A percentile compares a stretch with the other conserved stretches of the same genome.
phyloP scores from a whole-genome alignment of 2,113 vertebrate species.

The Ciconia stormi region DNA sequence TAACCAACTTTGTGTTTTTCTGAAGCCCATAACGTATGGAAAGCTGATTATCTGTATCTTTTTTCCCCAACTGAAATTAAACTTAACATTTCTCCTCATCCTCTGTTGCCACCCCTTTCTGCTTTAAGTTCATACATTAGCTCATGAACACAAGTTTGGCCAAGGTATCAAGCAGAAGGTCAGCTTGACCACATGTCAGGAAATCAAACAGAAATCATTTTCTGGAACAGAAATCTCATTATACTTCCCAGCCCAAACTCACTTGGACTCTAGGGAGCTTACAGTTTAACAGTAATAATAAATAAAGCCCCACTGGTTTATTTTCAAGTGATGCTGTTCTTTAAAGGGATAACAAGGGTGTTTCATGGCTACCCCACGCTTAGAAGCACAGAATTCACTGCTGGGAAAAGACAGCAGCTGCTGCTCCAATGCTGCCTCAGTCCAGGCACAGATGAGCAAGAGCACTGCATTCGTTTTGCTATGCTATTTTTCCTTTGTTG shows the following conservation, averaged over 20 bases:
- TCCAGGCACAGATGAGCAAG: neutral
- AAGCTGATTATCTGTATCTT: neutral
- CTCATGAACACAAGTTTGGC: neutral
- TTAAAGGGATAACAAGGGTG: neutral
- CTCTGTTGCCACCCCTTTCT: neutral
- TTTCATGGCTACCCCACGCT: neutral
- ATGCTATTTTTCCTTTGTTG: conserved; percentile 2
- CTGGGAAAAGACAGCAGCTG: neutral
- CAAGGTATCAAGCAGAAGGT: neutral
- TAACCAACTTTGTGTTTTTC: neutral
- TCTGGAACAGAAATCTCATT: neutral
- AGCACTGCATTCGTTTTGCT: neutral
- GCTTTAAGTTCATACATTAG: neutral
- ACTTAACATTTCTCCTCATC: neutral
- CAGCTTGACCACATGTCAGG: neutral
- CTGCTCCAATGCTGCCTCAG: neutral
- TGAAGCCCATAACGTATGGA: neutral
- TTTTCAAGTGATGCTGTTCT: neutral
- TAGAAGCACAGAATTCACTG: neutral
- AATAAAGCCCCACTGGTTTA: neutral
- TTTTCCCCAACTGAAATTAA: neutral
- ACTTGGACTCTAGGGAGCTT: neutral
- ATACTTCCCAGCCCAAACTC: neutral
- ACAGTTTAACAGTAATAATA: neutral
- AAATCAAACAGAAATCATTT: neutral